Conservation (phyloP, 2,113 vertebrate species). For the Otus sunia region DNA sequence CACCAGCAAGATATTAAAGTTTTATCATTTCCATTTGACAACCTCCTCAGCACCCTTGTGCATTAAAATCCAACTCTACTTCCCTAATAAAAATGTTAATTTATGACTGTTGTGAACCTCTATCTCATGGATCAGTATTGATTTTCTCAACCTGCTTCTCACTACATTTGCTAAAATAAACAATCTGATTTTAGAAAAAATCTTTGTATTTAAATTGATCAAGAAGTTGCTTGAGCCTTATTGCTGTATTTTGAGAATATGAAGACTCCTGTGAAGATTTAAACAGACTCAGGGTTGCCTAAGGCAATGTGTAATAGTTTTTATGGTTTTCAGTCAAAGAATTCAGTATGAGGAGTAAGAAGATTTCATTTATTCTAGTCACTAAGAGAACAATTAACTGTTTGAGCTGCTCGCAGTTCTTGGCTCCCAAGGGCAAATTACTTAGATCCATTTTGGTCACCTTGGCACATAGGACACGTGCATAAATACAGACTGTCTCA, state of each 20-base stretch:
- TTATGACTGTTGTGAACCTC: background rate
- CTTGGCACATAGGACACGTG: background rate
- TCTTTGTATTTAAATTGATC: constrained; percentile 6
- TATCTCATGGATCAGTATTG: background rate
- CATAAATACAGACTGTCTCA: background rate
- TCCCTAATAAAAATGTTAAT: background rate
- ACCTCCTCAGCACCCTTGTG: background rate
- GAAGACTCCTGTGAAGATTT: constrained; percentile 6
- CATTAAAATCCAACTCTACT: background rate
- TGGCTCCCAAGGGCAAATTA: background rate
- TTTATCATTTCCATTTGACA: background rate
- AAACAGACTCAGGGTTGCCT: constrained; percentile 17
- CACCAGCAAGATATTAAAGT: background rate
- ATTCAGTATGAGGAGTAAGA: constrained; percentile 5
- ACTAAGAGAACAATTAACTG: constrained; percentile 14
- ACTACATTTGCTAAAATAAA: background rate
- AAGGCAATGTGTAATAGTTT: constrained; percentile 11
- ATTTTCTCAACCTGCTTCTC: background rate
- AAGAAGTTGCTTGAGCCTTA: background rate
- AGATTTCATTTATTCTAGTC: background rate
- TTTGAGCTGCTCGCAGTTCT: background rate
- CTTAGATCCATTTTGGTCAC: background rate
- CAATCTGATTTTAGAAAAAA: background rate
- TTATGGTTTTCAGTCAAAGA: constrained; percentile 40
- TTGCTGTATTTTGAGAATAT: constrained; percentile 15